Conservation (phyloP, 2,113 vertebrate species). For the Percopsis transmontana region DNA sequence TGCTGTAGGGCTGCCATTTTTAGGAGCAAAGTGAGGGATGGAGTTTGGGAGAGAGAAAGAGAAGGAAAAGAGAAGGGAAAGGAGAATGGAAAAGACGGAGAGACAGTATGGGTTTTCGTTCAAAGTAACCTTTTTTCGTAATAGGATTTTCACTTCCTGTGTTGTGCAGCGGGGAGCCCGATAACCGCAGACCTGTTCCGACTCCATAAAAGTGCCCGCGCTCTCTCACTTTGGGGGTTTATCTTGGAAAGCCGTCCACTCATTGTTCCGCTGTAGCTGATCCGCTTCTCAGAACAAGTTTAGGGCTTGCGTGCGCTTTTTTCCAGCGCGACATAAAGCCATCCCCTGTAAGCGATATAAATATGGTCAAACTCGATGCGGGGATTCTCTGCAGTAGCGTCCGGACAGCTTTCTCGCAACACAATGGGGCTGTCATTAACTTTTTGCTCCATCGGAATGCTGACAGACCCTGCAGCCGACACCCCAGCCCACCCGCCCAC, state of each 20-base stretch:
- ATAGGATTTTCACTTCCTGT: too few species aligned
- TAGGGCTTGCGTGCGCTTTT: slow-evolving; percentile 23
- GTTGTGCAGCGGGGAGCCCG: too few species aligned
- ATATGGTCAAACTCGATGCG: slow-evolving; percentile 53
- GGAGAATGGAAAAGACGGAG: slow-evolving; percentile 13
- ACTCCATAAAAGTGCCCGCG: too few species aligned
- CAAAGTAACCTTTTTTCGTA: slow-evolving; percentile 9
- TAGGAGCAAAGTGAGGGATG: slow-evolving; percentile 32
- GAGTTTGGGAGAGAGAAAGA: slow-evolving; percentile 17
- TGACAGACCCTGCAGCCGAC: slow-evolving; percentile 61
- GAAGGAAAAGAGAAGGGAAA: not conserved
- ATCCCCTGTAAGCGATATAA: slow-evolving; percentile 63
- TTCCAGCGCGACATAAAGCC: slow-evolving; percentile 31
- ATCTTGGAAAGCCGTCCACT: slow-evolving; percentile 1
- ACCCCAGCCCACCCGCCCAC: slow-evolving; percentile 19
- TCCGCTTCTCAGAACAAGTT: slow-evolving; percentile 6
- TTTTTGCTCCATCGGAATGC: slow-evolving; percentile 81
- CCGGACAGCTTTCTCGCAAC: slow-evolving; percentile 60
- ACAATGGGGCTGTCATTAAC: slow-evolving; percentile 78
- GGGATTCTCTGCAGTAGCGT: slow-evolving; percentile 42
- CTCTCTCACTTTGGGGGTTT: not conserved
- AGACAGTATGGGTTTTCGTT: slow-evolving; percentile 23
- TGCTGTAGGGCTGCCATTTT: slow-evolving; percentile 66
- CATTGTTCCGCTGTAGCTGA: slow-evolving; percentile 15
- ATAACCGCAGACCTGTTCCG: too few species aligned